phyloP scores from a whole-genome alignment of 2,113 vertebrate genomes.

The Hemiprocne comata region DNA sequence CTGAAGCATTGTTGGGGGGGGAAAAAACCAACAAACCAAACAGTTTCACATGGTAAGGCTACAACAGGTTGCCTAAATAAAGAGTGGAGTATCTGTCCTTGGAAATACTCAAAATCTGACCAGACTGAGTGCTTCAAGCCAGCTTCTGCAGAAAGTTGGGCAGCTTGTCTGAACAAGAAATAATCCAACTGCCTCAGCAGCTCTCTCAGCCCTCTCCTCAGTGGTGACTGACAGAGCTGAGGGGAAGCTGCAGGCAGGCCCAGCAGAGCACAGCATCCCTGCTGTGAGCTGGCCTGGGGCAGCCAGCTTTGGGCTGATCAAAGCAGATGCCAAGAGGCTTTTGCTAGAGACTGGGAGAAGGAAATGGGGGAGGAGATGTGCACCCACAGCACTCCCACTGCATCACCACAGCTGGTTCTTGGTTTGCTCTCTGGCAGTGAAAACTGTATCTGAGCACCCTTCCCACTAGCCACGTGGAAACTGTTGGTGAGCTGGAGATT shows the following conservation, averaged over 20 bases:
- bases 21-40: too few relatives aligned
- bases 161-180: neutral
- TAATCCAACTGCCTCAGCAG: neutral
- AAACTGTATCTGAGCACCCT: neutral
- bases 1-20: too few relatives aligned
- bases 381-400: too few relatives aligned
- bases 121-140: neutral
- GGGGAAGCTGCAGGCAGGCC: neutral
- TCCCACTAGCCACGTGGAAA: neutral
- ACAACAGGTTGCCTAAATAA: neutral
- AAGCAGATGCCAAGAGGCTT: neutral
- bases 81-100: neutral
- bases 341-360: neutral
- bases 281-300: neutral
- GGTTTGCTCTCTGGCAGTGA: neutral
- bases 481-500: neutral
- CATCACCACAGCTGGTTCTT: neutral
- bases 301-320: neutral
- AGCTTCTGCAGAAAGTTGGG: neutral
- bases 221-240: neutral
- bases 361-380: rapidly evolving
- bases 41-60: neutral
- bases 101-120: neutral
- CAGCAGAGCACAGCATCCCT: neutral
- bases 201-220: rapidly evolving